phyloP scores from a whole-genome alignment of 2,888 invertebrate species.

The Drosophila helvetica region DNA sequence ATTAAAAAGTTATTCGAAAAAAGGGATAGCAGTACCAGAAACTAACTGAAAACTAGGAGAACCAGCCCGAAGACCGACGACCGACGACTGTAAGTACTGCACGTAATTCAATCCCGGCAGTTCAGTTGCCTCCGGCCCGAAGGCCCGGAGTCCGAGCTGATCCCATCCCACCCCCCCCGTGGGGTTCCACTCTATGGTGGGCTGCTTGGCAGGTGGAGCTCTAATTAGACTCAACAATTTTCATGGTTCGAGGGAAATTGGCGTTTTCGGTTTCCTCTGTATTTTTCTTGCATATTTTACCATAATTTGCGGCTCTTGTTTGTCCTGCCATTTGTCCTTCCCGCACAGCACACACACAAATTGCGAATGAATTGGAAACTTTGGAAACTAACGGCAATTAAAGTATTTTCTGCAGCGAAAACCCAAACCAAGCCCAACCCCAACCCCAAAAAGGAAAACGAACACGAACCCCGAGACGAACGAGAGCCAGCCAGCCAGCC shows the following conservation, averaged over 20 bases:
- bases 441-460: too few species aligned
- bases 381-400: slow-evolving; percentile 75
- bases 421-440: slow-evolving; percentile 21
- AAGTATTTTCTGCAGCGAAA: slow-evolving; percentile 64
- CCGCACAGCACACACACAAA: slow-evolving; percentile 48
- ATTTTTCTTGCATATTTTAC: slow-evolving; percentile 61
- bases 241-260: slow-evolving; percentile 58
- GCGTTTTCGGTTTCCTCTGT: slow-evolving; percentile 3
- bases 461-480: slow-evolving; percentile 3
- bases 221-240: slow-evolving; percentile 68
- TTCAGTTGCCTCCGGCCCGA: slow-evolving; percentile 47
- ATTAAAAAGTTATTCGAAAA: slow-evolving; percentile 59
- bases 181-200: background rate
- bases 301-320: slow-evolving; percentile 71
- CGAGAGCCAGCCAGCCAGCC: background rate
- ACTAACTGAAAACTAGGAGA: slow-evolving; percentile 47
- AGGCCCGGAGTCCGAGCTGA: background rate
- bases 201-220: background rate
- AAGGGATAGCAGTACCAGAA: slow-evolving; percentile 8
- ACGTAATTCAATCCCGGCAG: slow-evolving; percentile 71
- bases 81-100: slow-evolving; percentile 37
- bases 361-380: slow-evolving; percentile 74
- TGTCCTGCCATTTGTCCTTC: slow-evolving; percentile 65
- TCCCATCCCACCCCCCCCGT: background rate
- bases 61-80: slow-evolving; percentile 28